Conservation (phyloP, 1,140 invertebrate genomes). For the Solenopsis invicta region DNA sequence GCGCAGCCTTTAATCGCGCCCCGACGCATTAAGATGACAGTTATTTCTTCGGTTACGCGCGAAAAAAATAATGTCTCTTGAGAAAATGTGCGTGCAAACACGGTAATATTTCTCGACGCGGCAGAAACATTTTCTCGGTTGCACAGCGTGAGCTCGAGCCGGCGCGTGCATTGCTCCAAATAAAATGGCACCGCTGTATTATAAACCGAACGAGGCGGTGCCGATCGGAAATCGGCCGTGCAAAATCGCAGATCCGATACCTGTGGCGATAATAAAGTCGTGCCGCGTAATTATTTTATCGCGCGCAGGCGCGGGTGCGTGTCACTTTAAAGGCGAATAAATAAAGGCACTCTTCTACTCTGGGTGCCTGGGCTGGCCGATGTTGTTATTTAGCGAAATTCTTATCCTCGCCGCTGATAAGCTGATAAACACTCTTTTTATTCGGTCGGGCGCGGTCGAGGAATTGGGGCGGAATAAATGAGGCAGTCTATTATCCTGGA, state of each 20-base stretch:
- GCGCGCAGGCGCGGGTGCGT: constrained; percentile 56
- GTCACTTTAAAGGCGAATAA: constrained; percentile 52
- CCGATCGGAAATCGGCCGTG: constrained; percentile 54
- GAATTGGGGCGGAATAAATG: constrained; percentile 75
- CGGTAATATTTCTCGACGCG: constrained; percentile 41
- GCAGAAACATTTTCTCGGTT: constrained; percentile 42
- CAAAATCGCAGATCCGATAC: constrained; percentile 58
- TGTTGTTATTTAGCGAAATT: constrained; percentile 44
- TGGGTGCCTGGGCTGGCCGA: not conserved
- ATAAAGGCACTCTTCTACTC: constrained; percentile 47
- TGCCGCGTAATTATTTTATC: constrained; percentile 54
- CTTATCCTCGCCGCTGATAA: constrained; percentile 32
- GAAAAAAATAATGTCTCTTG: constrained; percentile 56
- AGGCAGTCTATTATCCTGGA: constrained; percentile 62
- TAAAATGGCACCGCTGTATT: constrained; percentile 42
- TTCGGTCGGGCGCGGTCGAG: constrained; percentile 19
- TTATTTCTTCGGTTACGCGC: constrained; percentile 36
- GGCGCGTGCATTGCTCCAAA: constrained; percentile 41
- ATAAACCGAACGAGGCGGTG: constrained; percentile 46
- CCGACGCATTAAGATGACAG: constrained; percentile 62
- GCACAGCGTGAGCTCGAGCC: constrained; percentile 51
- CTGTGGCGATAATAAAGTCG: constrained; percentile 32
- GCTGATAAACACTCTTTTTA: constrained; percentile 64
- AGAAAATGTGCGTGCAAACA: constrained; percentile 34
- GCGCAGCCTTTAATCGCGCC: constrained; percentile 53